These are phyloP conservation scores for Cynocephalus volans DNA, from an alignment of 2,113 vertebrate genomes.

Conservation along the genomic window DNA sequence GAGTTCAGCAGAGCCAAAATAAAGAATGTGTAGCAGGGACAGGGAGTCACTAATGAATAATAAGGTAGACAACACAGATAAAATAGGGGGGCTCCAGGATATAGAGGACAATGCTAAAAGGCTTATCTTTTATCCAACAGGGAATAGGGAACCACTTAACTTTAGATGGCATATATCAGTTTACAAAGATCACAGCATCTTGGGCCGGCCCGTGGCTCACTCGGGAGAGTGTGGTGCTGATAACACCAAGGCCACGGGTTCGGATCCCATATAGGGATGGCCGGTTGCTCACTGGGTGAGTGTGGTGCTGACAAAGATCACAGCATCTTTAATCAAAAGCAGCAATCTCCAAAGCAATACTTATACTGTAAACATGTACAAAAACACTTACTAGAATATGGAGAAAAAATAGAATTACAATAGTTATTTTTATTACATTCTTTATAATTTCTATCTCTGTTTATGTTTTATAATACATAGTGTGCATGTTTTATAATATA, in stretches of 20 bases:
- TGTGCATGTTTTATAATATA: background rate
- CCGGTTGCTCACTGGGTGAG: too few relatives aligned
- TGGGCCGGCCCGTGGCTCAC: too few relatives aligned
- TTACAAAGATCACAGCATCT: background rate
- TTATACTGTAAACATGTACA: background rate
- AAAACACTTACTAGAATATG: background rate
- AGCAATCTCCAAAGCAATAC: background rate
- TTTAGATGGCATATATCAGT: conserved; percentile 12
- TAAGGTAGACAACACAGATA: background rate
- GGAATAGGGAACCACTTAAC: background rate
- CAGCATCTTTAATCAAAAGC: background rate
- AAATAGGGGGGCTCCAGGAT: background rate
- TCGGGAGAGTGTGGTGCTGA: too few relatives aligned
- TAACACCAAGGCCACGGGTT: too few relatives aligned
- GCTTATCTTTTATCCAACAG: background rate
- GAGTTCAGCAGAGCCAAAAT: background rate
- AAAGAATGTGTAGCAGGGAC: background rate
- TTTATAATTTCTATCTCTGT: background rate
- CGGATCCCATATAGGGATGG: too few relatives aligned
- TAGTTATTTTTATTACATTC: background rate
- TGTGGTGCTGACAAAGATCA: conserved; percentile 27
- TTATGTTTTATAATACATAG: background rate
- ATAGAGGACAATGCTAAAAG: background rate
- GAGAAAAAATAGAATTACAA: background rate
- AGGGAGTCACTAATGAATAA: background rate